phyloP scores from a whole-genome alignment of 1,140 invertebrate species.

The Mactra quadrangularis region DNA sequence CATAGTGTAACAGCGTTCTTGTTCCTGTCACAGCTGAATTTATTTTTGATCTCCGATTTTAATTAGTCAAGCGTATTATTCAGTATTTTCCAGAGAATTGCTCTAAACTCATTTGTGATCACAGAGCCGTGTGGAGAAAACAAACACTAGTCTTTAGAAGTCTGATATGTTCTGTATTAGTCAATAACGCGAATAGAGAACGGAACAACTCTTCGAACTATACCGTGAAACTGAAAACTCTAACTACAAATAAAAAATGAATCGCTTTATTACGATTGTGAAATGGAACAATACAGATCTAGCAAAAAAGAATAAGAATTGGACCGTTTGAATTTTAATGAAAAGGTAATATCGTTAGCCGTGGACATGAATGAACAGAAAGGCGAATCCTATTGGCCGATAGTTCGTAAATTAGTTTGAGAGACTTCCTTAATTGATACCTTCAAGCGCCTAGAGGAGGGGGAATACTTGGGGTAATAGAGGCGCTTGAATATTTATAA shows the following conservation, averaged over 20 bases:
- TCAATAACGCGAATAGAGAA: too few species aligned
- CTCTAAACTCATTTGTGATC: too few species aligned
- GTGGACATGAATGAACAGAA: conserved; percentile 44
- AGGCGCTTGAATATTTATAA: conserved; percentile 8
- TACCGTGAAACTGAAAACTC: too few species aligned
- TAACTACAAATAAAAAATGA: conserved; percentile 6
- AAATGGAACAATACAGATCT: conserved; percentile 52
- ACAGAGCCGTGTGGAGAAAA: too few species aligned
- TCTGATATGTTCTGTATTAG: too few species aligned
- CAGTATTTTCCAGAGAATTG: too few species aligned
- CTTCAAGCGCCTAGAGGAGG: neutral
- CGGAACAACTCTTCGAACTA: too few species aligned
- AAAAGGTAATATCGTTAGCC: conserved; percentile 50
- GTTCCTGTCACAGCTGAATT: neutral
- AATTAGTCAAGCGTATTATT: too few species aligned
- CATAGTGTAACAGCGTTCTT: conserved; percentile 17
- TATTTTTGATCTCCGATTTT: neutral
- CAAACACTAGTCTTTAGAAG: too few species aligned
- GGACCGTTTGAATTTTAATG: conserved; percentile 47
- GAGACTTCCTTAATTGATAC: conserved; percentile 59
- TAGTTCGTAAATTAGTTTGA: conserved; percentile 27
- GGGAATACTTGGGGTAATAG: neutral
- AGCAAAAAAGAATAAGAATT: conserved; percentile 52
- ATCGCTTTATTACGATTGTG: conserved; percentile 30
- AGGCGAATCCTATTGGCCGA: conserved; percentile 44